Percentiles rank a stretch among this genome's conserved stretches.
These are phyloP conservation scores for Chionoecetes opilio DNA, from an alignment of 1,140 invertebrate genomes.

Conservation along the genomic window DNA sequence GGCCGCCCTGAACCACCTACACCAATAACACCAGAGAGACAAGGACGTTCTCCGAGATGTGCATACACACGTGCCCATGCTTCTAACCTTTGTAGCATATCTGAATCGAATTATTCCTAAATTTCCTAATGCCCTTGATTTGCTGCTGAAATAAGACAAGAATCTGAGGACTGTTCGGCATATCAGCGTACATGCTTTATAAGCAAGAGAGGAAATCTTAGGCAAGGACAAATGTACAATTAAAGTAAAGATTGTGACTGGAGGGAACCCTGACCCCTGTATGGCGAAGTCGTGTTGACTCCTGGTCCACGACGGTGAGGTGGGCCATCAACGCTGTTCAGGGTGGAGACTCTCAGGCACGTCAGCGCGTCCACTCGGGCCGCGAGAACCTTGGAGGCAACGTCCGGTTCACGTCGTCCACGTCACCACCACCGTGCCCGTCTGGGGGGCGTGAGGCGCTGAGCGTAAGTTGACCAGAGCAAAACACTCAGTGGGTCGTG, in stretches of 20 bases:
- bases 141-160: not conserved
- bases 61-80: too few relatives aligned
- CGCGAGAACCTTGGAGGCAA: constrained; percentile 60
- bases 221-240: too few relatives aligned
- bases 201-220: not conserved
- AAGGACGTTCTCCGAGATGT: not conserved
- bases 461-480: too few relatives aligned
- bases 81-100: too few relatives aligned
- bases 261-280: not conserved
- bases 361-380: constrained; percentile 63
- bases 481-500: too few relatives aligned
- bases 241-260: too few relatives aligned
- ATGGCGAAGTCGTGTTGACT: constrained; percentile 53
- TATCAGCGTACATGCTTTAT: not conserved
- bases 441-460: not conserved
- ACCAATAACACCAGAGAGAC: too few relatives aligned
- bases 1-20: constrained; percentile 59
- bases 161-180: not conserved
- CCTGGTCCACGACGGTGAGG: constrained; percentile 54
- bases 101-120: too few relatives aligned
- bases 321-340: constrained; percentile 39
- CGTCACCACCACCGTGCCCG: constrained; percentile 62
- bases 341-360: constrained; percentile 55
- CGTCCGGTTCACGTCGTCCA: constrained; percentile 58
- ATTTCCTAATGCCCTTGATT: not conserved